Evolutionary conservation across 2,888 invertebrate species (phyloP), one percentile per base, ranked within the genome.

Genomic region (Euproctis similis): DNA sequence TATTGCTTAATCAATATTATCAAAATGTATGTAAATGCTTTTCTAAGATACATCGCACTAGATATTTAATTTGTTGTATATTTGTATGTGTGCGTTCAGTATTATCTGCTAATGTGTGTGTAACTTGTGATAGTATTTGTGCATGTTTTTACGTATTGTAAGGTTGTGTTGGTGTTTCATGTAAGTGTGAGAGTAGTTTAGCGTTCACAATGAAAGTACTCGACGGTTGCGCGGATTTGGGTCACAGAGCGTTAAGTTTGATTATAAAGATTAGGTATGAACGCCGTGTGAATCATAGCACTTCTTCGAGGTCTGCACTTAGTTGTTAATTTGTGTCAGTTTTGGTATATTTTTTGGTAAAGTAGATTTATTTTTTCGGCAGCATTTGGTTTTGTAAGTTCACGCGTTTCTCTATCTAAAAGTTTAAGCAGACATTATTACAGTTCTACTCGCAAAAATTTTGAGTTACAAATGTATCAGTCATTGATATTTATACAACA

Each of bases 121-220:
- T 26, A 19, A 34, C 24, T 28, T 24, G 41, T 53, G 48, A 48
- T 44, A 11, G 50, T 58, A 30, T 34, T 42, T 47, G 38, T 32
- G 36, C 39, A 34, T 48, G 29, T 30, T 31, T 38, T 39, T 36
- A 34, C 32, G 25, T 33, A 23, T 35, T 41, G 32, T 43, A 31
- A 26, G 37, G 34, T 26, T 39, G 58, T 62, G 50, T 55, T 44
- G 8, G 54, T 53, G 39, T 36, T 31, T 31, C 31, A 36, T 49
- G 41, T 40, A 32, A 50, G 60, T 72, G 67, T 61, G 62, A 51
- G 69, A 50, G 62, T 65, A 63, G 62, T 72, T 67, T 62, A 71
- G 70, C 72, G 72, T 76, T 75, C 74, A 81, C 82, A 84, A 82
- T 81, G 81, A 82, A 81, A 81, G 82, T 80, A 81, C 76, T 70